These are phyloP conservation scores for Mionectes olivaceus DNA, from an alignment of 2,797 vertebrate genomes.

Conservation along the genomic window DNA sequence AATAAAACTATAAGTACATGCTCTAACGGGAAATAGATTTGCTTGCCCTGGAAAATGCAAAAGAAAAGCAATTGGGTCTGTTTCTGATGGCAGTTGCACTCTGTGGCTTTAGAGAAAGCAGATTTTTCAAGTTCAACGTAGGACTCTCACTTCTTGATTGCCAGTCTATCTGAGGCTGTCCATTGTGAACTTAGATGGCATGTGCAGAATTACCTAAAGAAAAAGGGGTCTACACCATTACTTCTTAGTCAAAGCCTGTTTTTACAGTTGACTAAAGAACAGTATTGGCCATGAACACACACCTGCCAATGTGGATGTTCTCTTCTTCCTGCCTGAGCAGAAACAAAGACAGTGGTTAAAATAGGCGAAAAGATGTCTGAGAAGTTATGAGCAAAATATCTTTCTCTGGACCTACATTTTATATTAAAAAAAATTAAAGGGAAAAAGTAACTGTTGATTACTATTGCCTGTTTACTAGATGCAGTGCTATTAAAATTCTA, in stretches of 20 bases:
- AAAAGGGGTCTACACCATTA: background rate
- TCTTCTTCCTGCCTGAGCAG: background rate
- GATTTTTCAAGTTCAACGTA: slow-evolving; percentile 33
- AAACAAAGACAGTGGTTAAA: background rate
- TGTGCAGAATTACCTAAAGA: background rate
- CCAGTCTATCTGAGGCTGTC: background rate
- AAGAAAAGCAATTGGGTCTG: slow-evolving; percentile 6
- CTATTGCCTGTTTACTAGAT: background rate
- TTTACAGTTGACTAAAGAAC: background rate
- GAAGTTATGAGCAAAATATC: background rate
- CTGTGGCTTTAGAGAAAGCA: slow-evolving; percentile 30
- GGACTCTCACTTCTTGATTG: slow-evolving; percentile 11
- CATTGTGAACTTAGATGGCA: background rate
- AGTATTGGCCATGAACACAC: background rate
- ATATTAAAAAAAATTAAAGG: background rate
- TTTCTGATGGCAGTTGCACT: slow-evolving; percentile 43
- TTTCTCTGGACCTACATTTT: background rate
- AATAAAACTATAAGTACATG: slow-evolving; percentile 42
- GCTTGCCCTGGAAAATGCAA: slow-evolving; percentile 44
- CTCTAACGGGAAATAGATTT: slow-evolving; percentile 42
- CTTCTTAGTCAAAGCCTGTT: slow-evolving; percentile 28
- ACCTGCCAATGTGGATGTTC: background rate
- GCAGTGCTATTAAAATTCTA: background rate
- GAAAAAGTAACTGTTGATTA: background rate
- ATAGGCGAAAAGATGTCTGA: background rate